Evolutionary conservation across 2,113 vertebrate genomes (phyloP), one percentile per base, ranked within the genome.

Genomic region (Pandion haliaetus): DNA sequence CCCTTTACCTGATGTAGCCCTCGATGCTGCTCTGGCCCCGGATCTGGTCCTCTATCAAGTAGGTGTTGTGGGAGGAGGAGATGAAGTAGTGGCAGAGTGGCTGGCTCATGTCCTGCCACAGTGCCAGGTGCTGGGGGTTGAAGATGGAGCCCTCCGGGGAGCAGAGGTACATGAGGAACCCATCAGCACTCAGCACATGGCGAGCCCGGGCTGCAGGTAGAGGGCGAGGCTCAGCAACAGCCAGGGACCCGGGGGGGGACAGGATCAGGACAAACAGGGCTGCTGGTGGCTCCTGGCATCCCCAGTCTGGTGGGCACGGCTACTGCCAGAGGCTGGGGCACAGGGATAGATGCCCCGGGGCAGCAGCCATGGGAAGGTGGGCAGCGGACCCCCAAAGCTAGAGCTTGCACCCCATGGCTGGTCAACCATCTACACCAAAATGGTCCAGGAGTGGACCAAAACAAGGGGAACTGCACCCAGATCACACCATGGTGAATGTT

Each of bases 21-120:
- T 99, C 99, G 1, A 99, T 97, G 42, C 99, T 99, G 98, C 99
- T 99, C 50, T 99, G 99, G 66, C 99, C 99, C 38, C 98, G 93
- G 19, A 99, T 97, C 98, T 99, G 99, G 98, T 99, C 99, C 94
- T 99, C 98, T 95, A 99, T 98, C 91, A 99, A 98, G 97, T 99
- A 99, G 32, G 99, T 99, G 98, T 99, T 99, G 96, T 99, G 99
- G 32, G 99, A 99, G 29, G 99, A 99, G 88, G 98, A 99, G 97
- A 99, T 99, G 97, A 99, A 99, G 94, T 99, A 99, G 96, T 99
- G 99, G 97, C 96, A 98, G 96, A 99, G 98, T 0, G 99, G 99
- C 62, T 98, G 99, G 74, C 61, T 98, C 99, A 99, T 99, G 95
- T 99, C 99, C 97, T 99, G 99, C 97, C 98, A 99, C 83, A 99